Conservation (phyloP, 2,797 vertebrate genomes). For the Crypturellus tataupa region DNA sequence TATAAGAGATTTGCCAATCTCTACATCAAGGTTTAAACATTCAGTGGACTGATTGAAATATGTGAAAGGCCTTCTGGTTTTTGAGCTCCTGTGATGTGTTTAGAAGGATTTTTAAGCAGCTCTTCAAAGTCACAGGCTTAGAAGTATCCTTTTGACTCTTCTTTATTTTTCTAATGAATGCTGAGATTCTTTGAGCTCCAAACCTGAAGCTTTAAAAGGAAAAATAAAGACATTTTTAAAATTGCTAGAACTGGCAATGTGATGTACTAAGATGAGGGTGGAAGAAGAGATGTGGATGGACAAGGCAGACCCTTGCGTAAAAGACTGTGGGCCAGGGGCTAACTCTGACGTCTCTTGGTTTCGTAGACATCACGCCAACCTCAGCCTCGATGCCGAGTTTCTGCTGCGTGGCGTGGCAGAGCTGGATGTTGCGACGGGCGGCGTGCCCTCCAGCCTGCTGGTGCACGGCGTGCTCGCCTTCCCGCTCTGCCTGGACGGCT, state of each 20-base stretch:
- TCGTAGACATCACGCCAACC: slow-evolving; percentile 75
- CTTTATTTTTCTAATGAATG: background rate
- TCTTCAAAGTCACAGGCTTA: background rate
- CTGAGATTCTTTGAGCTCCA: background rate
- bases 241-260: background rate
- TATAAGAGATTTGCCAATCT: background rate
- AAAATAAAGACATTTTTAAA: background rate
- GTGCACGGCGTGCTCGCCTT: slow-evolving; percentile 79
- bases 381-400: slow-evolving; percentile 65
- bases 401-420: slow-evolving; percentile 72
- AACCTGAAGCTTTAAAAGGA: background rate
- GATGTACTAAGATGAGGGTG: background rate
- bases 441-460: slow-evolving; percentile 76
- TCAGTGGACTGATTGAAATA: background rate
- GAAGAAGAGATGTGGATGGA: background rate
- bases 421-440: slow-evolving; percentile 75
- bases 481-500: slow-evolving; percentile 75
- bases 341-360: background rate
- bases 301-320: background rate
- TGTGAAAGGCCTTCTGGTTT: background rate
- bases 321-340: background rate
- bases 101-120: background rate
- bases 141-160: background rate
- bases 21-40: background rate
- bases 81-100: background rate